Evolutionary conservation across 2,888 invertebrate genomes (phyloP), one percentile per base, ranked within the genome.

Genomic region (Lumbricus terrestris): DNA sequence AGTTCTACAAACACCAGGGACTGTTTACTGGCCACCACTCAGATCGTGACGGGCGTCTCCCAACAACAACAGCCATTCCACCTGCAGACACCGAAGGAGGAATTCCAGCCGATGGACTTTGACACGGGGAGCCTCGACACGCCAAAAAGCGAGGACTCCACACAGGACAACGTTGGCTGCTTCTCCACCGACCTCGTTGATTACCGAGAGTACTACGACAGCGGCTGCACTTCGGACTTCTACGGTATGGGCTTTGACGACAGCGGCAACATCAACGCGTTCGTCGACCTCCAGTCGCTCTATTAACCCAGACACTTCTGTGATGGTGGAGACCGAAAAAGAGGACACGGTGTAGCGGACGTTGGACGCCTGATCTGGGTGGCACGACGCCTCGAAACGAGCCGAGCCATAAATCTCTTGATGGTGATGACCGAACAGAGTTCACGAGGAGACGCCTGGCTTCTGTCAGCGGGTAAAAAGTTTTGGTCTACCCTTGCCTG

Each of bases 231-330:
- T 8, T n/a, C 35, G 16, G 85, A 35, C 33, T 85, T 85, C 16
- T 85, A 85, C 23, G 85, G n/a, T 20, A 85, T 15, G 37, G 34
- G 23, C 6, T 85, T 85, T 23, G 85, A 37, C 85, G 85, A 85
- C 35, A 35, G 34, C 34, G 85, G 23, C 85, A 35, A 85, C 35
- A 35, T 13, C 34, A 85, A 16, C 85, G 4, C 85, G 85, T 35
- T 85, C 16, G 85, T 37, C 18, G 85, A 85, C 34, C 85, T 37
- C 20, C 85, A 85, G 85, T 37, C 34, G 34, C n/a, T 85, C 85
- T 85, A 85, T 37, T 85, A 34, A 85, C 85, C 69, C 85, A 85
- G 35, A 85, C 85, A n/a, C n/a, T n/a, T n/a, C n/a, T n/a, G n/a
- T 42, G 83, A n/a, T 85, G 37, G 35, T 23, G 15, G 37, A 85